Base-by-base conservation (phyloP, 2,113 vertebrate genomes). In the Urocitellus parryii region DNA sequence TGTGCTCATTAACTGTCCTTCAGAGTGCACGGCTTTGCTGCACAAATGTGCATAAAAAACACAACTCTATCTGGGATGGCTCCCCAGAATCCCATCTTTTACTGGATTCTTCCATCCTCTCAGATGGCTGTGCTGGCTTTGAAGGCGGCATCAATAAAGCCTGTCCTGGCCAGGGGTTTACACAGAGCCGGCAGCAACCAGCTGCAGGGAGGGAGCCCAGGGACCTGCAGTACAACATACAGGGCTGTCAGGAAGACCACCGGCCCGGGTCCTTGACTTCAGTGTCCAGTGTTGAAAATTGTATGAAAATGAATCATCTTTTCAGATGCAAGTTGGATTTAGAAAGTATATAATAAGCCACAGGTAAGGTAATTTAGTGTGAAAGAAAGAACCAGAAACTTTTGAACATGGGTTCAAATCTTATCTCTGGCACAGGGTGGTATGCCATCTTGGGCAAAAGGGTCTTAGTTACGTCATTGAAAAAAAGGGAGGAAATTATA, bases 181-280 rank as follows among this genome's bases (percentile, higher is more conserved):
- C 80, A 2, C 0, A 97, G 94, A 94, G 96, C 32, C 95, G 94
- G 97, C 98, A 98, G 83, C 97, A 97, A 73, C 97, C 58, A 72
- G 98, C 98, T 0, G 98, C 98, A 34, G 98, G 98, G 98, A 90
- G 98, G 89, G 97, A 98, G 98, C 96, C 98, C 61, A 25, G 61
- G 98, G 96, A 98, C 98, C 98, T 98, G 97, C 93, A 92, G 96
- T 94, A 96, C 97, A 88, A 98, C 97, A 88, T 98, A 96, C 29
- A 56, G 0, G 53, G 67, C 42, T 25, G 84, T 39, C 42, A 0
- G 4, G 6, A 70, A 58, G 88, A 42, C 78, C 91, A 27, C n/a
- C 42, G 70, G 63, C 48, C 42, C 1, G 1, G 48, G 74, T 29
- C 58, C 63, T 78, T 92, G 27, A 25, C 78, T 79, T 82, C 63